Percentiles rank a stretch among this genome's conserved stretches.
Conservation (phyloP, 64 coral and sea anemone genomes). For the Stichodactyla helianthus region DNA sequence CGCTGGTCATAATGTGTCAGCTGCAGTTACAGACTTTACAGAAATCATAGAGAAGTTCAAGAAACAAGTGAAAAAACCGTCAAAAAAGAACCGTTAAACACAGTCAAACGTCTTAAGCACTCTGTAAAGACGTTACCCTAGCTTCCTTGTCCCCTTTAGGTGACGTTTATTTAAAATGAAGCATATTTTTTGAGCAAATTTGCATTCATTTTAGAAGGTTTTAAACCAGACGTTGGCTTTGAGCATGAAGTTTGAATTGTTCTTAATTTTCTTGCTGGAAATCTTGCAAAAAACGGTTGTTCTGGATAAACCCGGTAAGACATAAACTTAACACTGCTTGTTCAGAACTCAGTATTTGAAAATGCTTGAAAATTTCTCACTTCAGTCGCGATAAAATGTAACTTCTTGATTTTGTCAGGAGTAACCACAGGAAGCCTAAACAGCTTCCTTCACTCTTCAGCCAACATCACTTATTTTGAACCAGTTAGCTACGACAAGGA, state of each 20-base stretch:
- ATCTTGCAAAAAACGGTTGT: not conserved
- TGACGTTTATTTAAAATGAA: not conserved
- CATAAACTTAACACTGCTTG: not conserved
- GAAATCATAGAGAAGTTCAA: not conserved
- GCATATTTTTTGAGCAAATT: not conserved
- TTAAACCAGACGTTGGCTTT: not conserved
- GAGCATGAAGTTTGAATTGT: not conserved
- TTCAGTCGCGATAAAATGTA: not conserved
- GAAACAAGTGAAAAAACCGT: not conserved
- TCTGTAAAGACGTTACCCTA: not conserved
- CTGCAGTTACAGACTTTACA: not conserved
- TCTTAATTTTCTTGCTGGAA: not conserved
- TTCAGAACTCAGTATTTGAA: not conserved
- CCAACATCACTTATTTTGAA: constrained; percentile 32
- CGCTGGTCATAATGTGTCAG: not conserved
- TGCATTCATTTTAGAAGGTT: not conserved
- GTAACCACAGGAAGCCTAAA: not conserved
- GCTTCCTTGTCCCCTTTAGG: not conserved
- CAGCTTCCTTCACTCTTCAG: not conserved
- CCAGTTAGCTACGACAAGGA: constrained; percentile 24
- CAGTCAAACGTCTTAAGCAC: not conserved
- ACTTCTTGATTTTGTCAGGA: not conserved
- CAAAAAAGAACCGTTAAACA: not conserved
- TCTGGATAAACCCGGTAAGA: not conserved
- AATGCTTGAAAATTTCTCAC: not conserved